Conservation (phyloP, 2,797 vertebrate species). For the Enteromius argenteus region DNA sequence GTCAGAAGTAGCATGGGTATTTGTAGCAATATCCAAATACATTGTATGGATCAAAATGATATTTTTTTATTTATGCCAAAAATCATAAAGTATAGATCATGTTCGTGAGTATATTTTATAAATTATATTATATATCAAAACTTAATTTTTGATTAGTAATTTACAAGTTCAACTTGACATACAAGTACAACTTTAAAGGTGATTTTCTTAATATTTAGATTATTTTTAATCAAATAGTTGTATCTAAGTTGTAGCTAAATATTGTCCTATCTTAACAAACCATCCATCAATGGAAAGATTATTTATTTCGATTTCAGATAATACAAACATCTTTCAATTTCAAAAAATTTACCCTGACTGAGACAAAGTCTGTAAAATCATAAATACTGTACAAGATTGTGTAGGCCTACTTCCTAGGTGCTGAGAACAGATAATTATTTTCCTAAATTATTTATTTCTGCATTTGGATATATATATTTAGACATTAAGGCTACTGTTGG, state of each 20-base stretch:
- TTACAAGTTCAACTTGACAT: too few relatives aligned
- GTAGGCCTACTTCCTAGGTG: not conserved
- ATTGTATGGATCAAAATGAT: not conserved
- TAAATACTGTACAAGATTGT: not conserved
- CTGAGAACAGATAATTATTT: not conserved
- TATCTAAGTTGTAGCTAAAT: too few relatives aligned
- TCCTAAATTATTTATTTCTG: not conserved
- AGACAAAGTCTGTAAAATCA: not conserved
- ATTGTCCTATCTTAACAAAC: not conserved
- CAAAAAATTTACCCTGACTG: not conserved
- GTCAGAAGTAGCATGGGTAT: not conserved
- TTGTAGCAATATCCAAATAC: not conserved
- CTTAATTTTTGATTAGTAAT: not conserved
- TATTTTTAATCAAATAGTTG: not conserved
- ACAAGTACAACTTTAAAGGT: too few relatives aligned
- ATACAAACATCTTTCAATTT: too few relatives aligned
- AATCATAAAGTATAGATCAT: not conserved
- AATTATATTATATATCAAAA: not conserved
- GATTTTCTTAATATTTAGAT: too few relatives aligned
- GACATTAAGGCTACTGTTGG: not conserved
- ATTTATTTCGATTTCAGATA: not conserved
- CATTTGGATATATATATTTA: not conserved
- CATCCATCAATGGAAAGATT: not conserved
- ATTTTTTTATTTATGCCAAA: not conserved
- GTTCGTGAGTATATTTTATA: not conserved